Base-by-base conservation (phyloP, 1,140 invertebrate genomes). In the Bombus superbus region DNA sequence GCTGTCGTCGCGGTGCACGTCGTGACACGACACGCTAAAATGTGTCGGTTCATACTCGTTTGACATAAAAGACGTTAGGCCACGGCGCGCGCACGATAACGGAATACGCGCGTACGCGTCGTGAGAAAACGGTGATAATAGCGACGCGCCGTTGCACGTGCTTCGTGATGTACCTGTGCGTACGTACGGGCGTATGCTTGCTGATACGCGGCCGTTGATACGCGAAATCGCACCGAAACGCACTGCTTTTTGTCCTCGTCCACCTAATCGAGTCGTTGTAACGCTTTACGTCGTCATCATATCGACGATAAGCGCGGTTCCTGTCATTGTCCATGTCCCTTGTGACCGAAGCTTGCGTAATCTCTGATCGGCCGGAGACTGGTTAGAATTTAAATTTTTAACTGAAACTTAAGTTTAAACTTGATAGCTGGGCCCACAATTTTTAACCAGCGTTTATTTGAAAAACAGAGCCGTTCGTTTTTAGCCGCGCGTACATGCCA, bases 121-220 rank as follows among this genome's bases (percentile, higher is more conserved):
- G 86, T 90, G 79, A 75, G 89, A 85, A 85, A 80, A 38, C 42
- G 10, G 47, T 79, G 89, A 90, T 90, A 90, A 90, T 72, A 22
- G 35, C 40, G n/a, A 32, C 53, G 53, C n/a, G 81, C 68, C 80
- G 86, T 87, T 76, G 69, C 88, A 71, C 59, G 85, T 83, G 81
- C 57, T 59, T 72, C 40, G 59, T 73, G 85, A 89, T 85, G 66
- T 86, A 88, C 53, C 40, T 64, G 44, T 22, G 59, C 79, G 74
- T 74, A 13, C 75, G 66, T 83, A 71, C 32, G 18, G 28, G 4
- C 32, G 35, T 81, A 42, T 53, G 79, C 66, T 0, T 66, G 13
- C 22, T 25, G 77, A 79, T 79, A 79, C n/a, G 18, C 28, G 62
- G 18, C 5, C 38, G 22, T 66, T 66, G 76, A 79, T n/a, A 66